phyloP scores from a whole-genome alignment of 1,140 invertebrate species.

The Octopus sinensis region DNA sequence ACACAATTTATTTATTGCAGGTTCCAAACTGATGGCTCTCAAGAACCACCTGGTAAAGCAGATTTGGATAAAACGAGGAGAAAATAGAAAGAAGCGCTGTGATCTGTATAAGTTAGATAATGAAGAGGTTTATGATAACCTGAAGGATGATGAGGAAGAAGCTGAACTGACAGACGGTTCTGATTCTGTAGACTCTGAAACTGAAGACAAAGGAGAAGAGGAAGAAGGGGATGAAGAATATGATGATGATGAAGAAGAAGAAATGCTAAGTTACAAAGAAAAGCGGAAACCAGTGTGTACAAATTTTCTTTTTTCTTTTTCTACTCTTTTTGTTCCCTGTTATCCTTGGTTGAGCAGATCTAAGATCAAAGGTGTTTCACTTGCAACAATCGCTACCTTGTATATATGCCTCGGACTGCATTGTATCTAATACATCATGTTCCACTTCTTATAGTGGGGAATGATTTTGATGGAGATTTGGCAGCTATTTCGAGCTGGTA shows the following conservation, averaged over 20 bases:
- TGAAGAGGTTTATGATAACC: constrained; percentile 34
- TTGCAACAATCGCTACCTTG: too few species aligned
- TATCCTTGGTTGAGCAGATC: too few species aligned
- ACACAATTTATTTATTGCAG: constrained; percentile 18
- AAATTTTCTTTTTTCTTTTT: neutral
- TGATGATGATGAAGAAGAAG: constrained; percentile 31
- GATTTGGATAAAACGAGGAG: constrained; percentile 39
- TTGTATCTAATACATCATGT: too few species aligned
- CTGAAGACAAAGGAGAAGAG: constrained; percentile 27
- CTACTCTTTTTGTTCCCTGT: neutral
- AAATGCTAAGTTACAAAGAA: too few species aligned
- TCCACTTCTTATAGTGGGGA: too few species aligned
- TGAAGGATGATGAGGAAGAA: constrained; percentile 28
- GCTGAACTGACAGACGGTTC: constrained; percentile 40
- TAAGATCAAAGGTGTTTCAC: too few species aligned
- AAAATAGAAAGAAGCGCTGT: constrained; percentile 38
- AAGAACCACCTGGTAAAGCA: constrained; percentile 37
- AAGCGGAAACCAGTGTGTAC: neutral
- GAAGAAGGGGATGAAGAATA: constrained; percentile 29
- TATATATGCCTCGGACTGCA: too few species aligned
- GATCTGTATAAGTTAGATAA: constrained; percentile 43
- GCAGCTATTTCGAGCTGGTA: too few species aligned
- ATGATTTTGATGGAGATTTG: too few species aligned
- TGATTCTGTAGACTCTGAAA: constrained; percentile 40
- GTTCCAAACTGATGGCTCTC: constrained; percentile 39